Base-by-base conservation (phyloP, 2,888 invertebrate species). In the Allacma fusca region DNA sequence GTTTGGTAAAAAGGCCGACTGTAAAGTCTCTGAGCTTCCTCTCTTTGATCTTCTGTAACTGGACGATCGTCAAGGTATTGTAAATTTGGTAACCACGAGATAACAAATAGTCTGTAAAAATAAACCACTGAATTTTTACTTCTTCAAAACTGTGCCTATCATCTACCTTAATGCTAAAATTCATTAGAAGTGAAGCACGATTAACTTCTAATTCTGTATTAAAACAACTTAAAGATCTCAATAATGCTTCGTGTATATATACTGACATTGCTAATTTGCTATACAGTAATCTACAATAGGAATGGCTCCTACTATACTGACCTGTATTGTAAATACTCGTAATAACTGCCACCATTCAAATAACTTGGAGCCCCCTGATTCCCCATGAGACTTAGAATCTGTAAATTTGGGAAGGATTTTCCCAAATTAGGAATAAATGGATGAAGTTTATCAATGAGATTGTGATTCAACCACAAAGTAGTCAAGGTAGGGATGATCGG, bases 351-450 rank as follows among this genome's bases (percentile, higher is more conserved):
- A n/a, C 92, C 91, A 82, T 92, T 92, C 76, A 93, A 89, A 85
- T 91, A 91, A 81, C 92, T 92, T 0, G 93, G 94, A 0, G 92
- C 92, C 0, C 93, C 94, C 0, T 91, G 90, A 87, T 96, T 96
- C 24, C 94, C 94, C 94, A 96, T 94, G 78, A 94, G 88, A 21
- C 94, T 93, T 0, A 96, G 87, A 85, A 92, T 92, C 84, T 90
- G 90, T 29, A 96, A 87, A 84, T 91, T 91, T 0, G 95, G 93
- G 82, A 93, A 91, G 0, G 92, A 91, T 65, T 90, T 88, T 82
- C 91, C 89, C 79, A 94, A 88, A 84, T 91, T 91, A 80, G 90
- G 90, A 74, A 93, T 89, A 90, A 93, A 94, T 19, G 92, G 92
- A 86, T 91, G 91, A 2, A 95, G 86, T 75, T 89, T 89, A 40